Conservation (phyloP, 2,888 invertebrate genomes). For the Taphrorychus bicolor region DNA sequence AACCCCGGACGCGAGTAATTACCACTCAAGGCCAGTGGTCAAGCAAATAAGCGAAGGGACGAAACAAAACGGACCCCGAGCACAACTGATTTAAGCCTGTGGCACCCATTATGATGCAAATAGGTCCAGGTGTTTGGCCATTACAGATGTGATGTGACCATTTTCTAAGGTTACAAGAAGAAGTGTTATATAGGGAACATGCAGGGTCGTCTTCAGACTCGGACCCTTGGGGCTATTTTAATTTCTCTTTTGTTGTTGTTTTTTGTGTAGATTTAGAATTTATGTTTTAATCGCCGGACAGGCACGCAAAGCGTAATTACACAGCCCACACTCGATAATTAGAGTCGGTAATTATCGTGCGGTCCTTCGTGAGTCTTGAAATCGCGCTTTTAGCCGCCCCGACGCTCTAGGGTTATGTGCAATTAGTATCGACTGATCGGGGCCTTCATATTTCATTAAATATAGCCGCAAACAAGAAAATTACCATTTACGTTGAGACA, state of each 20-base stretch:
- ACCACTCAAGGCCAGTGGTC: neutral
- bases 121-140: neutral
- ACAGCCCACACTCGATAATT: slow-evolving; percentile 41
- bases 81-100: slow-evolving; percentile 1
- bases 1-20: neutral
- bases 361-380: slow-evolving; percentile 26
- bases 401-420: slow-evolving; percentile 9
- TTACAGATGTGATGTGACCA: neutral
- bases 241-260: neutral
- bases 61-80: neutral
- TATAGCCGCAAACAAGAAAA: neutral
- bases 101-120: slow-evolving; percentile 2
- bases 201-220: neutral
- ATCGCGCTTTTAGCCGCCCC: slow-evolving; percentile 27
- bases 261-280: slow-evolving; percentile 51
- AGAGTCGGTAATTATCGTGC: slow-evolving; percentile 28
- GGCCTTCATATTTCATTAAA: neutral
- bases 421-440: neutral
- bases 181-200: neutral
- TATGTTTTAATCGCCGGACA: slow-evolving; percentile 60
- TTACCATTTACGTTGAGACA: neutral
- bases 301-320: slow-evolving; percentile 60
- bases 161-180: neutral
- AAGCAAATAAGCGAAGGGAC: neutral
- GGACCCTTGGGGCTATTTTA: neutral